Conservation (phyloP, 2,113 vertebrate species). For the Australoheros scitulus region DNA sequence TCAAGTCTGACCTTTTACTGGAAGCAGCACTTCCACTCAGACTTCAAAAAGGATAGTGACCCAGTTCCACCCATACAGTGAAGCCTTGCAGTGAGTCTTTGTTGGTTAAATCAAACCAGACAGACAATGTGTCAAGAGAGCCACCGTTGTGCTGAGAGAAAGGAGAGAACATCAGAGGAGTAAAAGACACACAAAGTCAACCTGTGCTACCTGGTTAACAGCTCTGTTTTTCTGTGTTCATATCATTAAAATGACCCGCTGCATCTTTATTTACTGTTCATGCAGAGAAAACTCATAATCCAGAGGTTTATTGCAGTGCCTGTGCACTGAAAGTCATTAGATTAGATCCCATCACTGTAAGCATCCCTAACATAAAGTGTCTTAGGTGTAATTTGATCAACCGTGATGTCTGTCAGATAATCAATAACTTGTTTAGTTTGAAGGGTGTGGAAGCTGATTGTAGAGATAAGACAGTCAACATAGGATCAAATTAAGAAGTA, state of each 20-base stretch:
- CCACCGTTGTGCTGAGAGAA: not conserved
- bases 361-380: not conserved
- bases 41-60: constrained; percentile 25
- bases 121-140: constrained; percentile 7
- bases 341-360: constrained; percentile 13
- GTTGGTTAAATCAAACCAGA: not conserved
- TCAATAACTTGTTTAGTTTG: constrained; percentile 28
- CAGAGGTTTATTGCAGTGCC: not conserved
- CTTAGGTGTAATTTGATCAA: constrained; percentile 36
- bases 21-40: not conserved
- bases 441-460: constrained; percentile 19
- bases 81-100: not conserved
- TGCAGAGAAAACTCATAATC: not conserved
- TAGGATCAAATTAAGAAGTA: not conserved
- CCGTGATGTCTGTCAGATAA: constrained; percentile 38
- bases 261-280: not conserved
- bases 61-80: constrained; percentile 18
- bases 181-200: not conserved
- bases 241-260: not conserved
- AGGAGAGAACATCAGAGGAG: not conserved
- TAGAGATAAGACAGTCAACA: not conserved
- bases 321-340: not conserved
- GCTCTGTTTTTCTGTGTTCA: not conserved
- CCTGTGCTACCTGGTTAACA: not conserved
- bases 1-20: not conserved